phyloP scores from a whole-genome alignment of 1,140 invertebrate species.

The Paralvinella palmiformis region DNA sequence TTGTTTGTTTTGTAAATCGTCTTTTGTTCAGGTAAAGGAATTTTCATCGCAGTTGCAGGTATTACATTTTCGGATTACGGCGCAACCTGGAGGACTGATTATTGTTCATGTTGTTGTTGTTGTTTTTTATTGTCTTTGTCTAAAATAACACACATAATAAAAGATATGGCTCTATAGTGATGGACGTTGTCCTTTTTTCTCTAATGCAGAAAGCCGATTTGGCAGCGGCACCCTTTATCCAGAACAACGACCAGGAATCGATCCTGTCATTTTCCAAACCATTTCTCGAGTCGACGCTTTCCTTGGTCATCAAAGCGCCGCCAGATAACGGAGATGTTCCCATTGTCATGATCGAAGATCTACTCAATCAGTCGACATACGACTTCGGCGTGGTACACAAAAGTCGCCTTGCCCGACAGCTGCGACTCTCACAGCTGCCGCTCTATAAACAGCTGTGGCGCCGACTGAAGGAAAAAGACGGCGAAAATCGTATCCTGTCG shows the following conservation, averaged over 20 bases:
- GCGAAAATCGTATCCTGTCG: background rate
- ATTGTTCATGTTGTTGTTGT: no score
- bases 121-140: no score
- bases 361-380: background rate
- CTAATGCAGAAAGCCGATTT: background rate
- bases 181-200: no score
- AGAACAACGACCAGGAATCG: background rate
- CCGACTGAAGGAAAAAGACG: background rate
- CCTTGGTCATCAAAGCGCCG: background rate
- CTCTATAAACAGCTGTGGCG: background rate
- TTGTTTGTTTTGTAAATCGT: no score
- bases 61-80: no score
- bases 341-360: background rate
- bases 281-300: background rate
- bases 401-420: background rate
- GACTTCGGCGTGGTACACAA: background rate
- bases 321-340: background rate
- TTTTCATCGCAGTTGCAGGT: no score
- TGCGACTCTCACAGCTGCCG: background rate
- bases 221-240: background rate
- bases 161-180: no score
- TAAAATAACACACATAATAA: no score
- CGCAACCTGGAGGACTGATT: no score
- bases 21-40: no score
- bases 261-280: background rate